Evolutionary conservation across 2,113 vertebrate genomes (phyloP), one percentile per base, ranked within the genome.

Genomic region (Grus americana): DNA sequence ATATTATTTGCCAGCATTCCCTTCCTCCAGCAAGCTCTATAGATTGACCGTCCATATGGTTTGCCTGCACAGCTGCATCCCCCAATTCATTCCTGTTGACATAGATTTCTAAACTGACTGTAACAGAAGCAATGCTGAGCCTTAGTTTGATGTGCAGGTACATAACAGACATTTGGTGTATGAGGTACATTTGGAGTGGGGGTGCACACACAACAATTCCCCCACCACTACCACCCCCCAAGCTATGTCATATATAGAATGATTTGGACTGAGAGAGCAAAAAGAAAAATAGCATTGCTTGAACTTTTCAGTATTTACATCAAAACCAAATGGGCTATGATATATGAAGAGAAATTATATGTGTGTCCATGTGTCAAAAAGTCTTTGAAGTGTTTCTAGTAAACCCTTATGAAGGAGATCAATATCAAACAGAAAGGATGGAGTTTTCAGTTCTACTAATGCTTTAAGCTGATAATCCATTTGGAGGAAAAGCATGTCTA

Each of bases 321-420:
- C 17, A 70, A 89, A 91, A 52, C 5, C 11, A 71, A 82, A 66
- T 1, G 11, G 15, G 7, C 6, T 59, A 29, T n/a, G 22, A 67
- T 23, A 66, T 21, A 71, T 11, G 17, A 36, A 85, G 44, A 85
- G 23, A 90, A 92, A 82, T 52, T 67, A 4, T 46, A 23, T 14
- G 8, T 72, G 8, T 18, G 42, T 63, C 30, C 32, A 22, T 36
- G 26, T n/a, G 21, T 44, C 57, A 65, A 63, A 71, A 82, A 58
- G 10, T 38, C 54, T 88, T 93, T 84, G 55, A 86, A 86, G 36
- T 79, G 11, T 85, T 90, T 54, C 49, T 82, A 94, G 57, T 14
- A 79, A 79, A 46, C 11, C 2, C 5, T 65, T 72, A 21, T 44
- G 24, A 92, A 86, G 40, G 23, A 75, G 10, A 86, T 90, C 74